Percentiles rank a stretch among this genome's conserved stretches.
phyloP scores from a whole-genome alignment of 2,888 invertebrate genomes.

The Clanis bilineata region DNA sequence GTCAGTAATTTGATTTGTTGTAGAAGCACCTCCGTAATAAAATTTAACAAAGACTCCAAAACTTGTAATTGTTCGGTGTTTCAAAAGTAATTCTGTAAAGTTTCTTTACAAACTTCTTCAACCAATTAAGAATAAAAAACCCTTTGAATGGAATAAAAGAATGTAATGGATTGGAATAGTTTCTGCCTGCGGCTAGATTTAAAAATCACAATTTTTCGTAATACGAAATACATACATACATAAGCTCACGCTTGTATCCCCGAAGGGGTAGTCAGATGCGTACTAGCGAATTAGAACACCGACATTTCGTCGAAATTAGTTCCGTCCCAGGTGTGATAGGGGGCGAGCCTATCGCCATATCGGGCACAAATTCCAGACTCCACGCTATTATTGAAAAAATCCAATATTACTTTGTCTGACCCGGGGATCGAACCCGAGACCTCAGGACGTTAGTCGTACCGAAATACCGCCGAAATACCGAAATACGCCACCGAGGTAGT shows the following conservation, averaged over 20 bases:
- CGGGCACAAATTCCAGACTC: background rate
- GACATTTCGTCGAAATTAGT: too few species aligned
- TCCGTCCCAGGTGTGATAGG: too few species aligned
- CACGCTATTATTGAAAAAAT: background rate
- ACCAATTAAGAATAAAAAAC: constrained; percentile 4
- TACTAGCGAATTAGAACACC: too few species aligned
- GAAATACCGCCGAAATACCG: too few species aligned
- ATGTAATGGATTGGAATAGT: background rate
- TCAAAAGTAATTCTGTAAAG: constrained; percentile 4
- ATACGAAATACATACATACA: background rate
- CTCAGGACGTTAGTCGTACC: too few species aligned
- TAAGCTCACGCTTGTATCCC: too few species aligned
- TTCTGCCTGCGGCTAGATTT: background rate
- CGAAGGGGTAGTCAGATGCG: too few species aligned
- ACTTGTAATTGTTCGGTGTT: constrained; percentile 7
- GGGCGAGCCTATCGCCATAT: too few species aligned
- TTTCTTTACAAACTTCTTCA: background rate
- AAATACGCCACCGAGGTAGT: too few species aligned
- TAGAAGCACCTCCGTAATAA: background rate
- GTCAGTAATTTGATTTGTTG: background rate
- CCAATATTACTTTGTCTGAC: background rate
- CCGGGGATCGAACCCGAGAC: too few species aligned
- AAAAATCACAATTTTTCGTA: background rate
- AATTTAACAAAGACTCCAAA: constrained; percentile 8
- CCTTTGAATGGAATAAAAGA: background rate